Base-by-base conservation (phyloP, 2,797 vertebrate species). In the Darevskia mixta region DNA sequence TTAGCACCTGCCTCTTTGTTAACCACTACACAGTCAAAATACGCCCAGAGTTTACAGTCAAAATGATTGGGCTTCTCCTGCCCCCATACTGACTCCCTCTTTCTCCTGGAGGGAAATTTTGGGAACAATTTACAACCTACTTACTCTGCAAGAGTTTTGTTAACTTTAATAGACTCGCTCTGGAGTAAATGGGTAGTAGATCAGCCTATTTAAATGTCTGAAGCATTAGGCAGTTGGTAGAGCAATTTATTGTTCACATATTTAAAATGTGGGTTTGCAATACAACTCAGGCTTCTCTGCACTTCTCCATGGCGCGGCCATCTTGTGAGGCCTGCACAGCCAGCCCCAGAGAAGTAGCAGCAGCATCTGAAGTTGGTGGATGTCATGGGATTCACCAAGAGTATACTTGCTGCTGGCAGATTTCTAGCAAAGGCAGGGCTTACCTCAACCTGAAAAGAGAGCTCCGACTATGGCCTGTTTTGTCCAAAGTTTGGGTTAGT, bases 151-250 rank as follows among this genome's bases (percentile, higher is more conserved):
- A 41, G 25, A 25, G 43, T 85, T 85, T 55, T 13, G 49, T 75
- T 85, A 76, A 85, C n/a, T 85, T 80, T 80, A 75, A 88, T 27
- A 88, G 67, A 88, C 76, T 73, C 80, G 58, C 69, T 88, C n/a
- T 75, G 41, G n/a, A 76, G 78, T 85, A 81, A 81, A 89, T 55
- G 61, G 25, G 17, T 45, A 64, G 49, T 79, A 80, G 49, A 80
- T 55, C 67, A 85, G 41, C 7, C 71, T 89, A 11, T 81, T 87
- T 81, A 76, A 85, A 75, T 5, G 5, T 23, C 71, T 81, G n/a
- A 81, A 85, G 27, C 69, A 67, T n/a, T 80, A 73, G 41, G 25
- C 67, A 79, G 11, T 38, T 18, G 10, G 66, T 43, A 45, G 38
- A 80, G 55, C 29, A 81, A 27, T 83, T 79, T 35, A 80, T 8